phyloP scores from a whole-genome alignment of 2,113 vertebrate genomes.

The Charadrius vociferus region DNA sequence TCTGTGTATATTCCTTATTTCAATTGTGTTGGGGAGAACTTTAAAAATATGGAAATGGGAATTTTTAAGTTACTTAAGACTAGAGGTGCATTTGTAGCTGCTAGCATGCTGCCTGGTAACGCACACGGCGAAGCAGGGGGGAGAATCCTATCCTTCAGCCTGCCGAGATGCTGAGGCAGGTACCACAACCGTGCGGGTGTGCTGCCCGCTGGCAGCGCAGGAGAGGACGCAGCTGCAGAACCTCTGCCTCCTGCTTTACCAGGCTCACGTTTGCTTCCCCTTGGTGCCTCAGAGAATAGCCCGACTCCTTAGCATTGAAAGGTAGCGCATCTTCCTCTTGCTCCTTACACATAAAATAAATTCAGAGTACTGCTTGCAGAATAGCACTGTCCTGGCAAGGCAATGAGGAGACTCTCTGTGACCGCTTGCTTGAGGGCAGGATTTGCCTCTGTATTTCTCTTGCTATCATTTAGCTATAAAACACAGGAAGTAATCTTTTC shows the following conservation, averaged over 20 bases:
- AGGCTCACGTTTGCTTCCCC: not conserved
- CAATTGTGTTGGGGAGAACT: not conserved
- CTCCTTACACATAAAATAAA: not conserved
- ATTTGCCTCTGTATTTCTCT: conserved; percentile 19
- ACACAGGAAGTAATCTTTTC: conserved; percentile 22
- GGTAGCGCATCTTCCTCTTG: not conserved
- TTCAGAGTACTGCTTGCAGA: not conserved
- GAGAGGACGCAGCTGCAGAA: not conserved
- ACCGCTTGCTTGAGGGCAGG: not conserved
- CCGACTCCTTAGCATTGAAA: not conserved
- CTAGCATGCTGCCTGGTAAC: not conserved
- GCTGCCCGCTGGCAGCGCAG: not conserved
- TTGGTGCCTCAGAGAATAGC: not conserved
- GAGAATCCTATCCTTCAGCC: not conserved
- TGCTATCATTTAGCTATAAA: conserved; percentile 15
- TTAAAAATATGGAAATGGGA: not conserved
- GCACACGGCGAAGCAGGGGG: not conserved
- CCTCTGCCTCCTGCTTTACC: not conserved
- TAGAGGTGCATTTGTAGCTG: not conserved
- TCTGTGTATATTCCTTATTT: not conserved
- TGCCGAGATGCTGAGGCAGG: not conserved
- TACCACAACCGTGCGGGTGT: too few species aligned
- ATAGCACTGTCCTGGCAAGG: not conserved
- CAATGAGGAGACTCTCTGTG: not conserved
- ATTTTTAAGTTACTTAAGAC: not conserved